Base-by-base conservation (phyloP, 2,888 invertebrate genomes). In the Lacanobia wlatinum region DNA sequence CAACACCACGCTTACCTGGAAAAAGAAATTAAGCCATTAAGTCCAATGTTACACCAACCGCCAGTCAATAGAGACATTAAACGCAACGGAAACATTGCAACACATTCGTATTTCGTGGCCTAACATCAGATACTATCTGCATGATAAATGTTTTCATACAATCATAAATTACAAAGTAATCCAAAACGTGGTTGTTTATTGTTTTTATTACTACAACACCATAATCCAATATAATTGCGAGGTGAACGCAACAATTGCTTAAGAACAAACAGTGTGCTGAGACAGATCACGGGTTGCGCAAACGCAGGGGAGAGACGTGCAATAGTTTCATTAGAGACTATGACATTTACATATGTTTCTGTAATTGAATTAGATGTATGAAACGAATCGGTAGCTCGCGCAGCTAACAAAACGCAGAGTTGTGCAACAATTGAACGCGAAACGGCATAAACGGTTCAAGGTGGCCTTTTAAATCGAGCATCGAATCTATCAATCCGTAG, bases 281-380 rank as follows among this genome's bases (percentile, higher is more conserved):
- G 80, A 83, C 82, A 85, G 80, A 83, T 84, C 82, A 76, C 76
- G 73, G 79, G 79, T 91, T 90, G 87, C 90, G 90, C 87, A 93
- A 93, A 82, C 74, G 61, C 74, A 74, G 79, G 69, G 76, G 66
- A 70, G 76, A 69, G 81, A 76, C 82, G 81, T 81, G 84, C 85
- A 87, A 89, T 75, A 88, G 86, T 89, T 89, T 88, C 84, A 92
- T 90, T 91, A 90, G 78, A 75, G 83, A 81, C 84, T 89, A 89
- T 92, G 94, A 94, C 95, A 94, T 94, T 95, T 92, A 94, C 94
- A 93, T 90, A 92, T 92, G 92, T 92, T 92, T 90, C 89, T 90
- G 86, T 94, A 92, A 95, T 94, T 94, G 92, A 92, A 94, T 94
- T 91, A 90, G 90, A 59, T 59, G 80, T 87, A 78, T 89, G 90